Conservation (phyloP, 2,888 invertebrate species). For the Hirtodrosophila confusa region DNA sequence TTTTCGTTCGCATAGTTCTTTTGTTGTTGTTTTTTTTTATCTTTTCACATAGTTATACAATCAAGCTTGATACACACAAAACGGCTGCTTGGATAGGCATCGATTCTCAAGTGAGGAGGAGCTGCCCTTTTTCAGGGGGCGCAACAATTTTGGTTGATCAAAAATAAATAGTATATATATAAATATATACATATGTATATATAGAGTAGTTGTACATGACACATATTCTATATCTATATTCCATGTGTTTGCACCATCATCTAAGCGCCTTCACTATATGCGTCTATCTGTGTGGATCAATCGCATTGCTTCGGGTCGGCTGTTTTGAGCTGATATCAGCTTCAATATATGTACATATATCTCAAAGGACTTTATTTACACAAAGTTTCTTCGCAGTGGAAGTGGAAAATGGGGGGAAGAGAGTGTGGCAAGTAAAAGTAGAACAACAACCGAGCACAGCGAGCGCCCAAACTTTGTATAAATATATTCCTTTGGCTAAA, state of each 20-base stretch:
- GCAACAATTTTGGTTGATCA: conserved; percentile 49
- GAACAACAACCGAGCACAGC: conserved; percentile 49
- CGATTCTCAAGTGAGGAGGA: conserved; percentile 41
- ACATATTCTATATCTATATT: conserved; percentile 31
- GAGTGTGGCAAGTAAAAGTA: conserved; percentile 30
- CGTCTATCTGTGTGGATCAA: conserved; percentile 74
- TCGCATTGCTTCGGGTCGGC: conserved; percentile 71
- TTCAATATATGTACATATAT: conserved; percentile 14
- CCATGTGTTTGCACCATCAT: conserved; percentile 43
- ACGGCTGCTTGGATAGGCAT: conserved; percentile 61
- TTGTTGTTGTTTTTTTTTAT: background rate
- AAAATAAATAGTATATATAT: conserved; percentile 28
- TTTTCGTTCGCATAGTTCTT: conserved; percentile 51
- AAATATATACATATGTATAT: conserved; percentile 6
- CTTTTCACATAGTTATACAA: conserved; percentile 41
- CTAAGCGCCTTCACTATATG: conserved; percentile 49
- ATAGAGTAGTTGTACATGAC: conserved; percentile 27
- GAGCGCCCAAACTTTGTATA: conserved; percentile 81
- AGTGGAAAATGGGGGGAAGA: conserved; percentile 37
- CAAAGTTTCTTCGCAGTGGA: conserved; percentile 76
- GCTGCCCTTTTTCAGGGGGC: conserved; percentile 35
- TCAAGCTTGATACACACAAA: conserved; percentile 79
- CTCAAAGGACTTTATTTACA: conserved; percentile 83
- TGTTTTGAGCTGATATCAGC: conserved; percentile 41
- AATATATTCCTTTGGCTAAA: conserved; percentile 82